These are phyloP conservation scores for Pteropus rufus DNA, from an alignment of 2,797 vertebrate species.

Conservation along the genomic window DNA sequence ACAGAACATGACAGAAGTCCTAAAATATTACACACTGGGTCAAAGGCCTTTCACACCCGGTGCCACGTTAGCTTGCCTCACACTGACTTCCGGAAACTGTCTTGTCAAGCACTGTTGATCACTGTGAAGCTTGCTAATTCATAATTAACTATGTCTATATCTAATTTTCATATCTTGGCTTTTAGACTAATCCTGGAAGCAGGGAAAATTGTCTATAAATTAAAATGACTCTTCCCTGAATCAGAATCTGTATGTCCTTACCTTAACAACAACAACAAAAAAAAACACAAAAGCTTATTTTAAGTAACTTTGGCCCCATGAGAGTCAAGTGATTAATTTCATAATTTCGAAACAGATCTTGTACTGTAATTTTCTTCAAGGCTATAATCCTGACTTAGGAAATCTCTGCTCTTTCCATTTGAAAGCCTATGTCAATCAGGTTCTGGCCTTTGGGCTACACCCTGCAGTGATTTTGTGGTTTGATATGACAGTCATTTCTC, in stretches of 20 bases:
- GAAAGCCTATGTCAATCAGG: not conserved
- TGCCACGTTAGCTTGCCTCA: not conserved
- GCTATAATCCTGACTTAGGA: not conserved
- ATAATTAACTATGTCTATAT: slow-evolving; percentile 50
- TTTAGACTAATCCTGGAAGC: slow-evolving; percentile 48
- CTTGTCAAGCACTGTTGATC: not conserved
- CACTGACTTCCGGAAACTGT: not conserved
- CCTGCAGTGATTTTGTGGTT: not conserved
- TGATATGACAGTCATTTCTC: not conserved
- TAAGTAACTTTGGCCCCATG: slow-evolving; percentile 17
- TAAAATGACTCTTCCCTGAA: not conserved
- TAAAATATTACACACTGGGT: not conserved
- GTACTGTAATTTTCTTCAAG: not conserved
- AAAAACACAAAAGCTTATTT: not conserved
- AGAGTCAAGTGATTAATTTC: not conserved
- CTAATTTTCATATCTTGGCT: slow-evolving; percentile 46
- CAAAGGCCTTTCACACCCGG: not conserved
- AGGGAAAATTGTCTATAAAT: not conserved
- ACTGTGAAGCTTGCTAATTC: slow-evolving; percentile 44
- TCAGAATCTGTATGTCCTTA: not conserved
- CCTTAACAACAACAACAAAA: not conserved
- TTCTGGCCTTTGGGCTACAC: not conserved
- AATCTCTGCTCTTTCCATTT: not conserved
- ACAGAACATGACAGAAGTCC: not conserved
- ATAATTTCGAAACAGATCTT: not conserved